These are phyloP conservation scores for Lepus oiostolus DNA, from an alignment of 2,797 vertebrate species.

Conservation along the genomic window DNA sequence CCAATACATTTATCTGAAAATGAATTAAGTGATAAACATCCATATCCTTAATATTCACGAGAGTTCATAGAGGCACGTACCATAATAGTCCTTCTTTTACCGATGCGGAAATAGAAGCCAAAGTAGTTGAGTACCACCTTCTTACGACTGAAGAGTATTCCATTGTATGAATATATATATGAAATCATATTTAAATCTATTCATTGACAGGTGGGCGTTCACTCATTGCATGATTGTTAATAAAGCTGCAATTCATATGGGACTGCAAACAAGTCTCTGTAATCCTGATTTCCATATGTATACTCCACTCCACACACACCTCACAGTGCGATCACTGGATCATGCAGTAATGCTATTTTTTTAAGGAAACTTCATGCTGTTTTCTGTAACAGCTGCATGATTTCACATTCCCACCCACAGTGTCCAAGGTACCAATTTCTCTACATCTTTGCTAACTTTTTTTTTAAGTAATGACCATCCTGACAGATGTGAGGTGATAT, in stretches of 20 bases:
- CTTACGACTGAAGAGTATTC: neutral
- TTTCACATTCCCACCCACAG: neutral
- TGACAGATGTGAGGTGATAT: neutral
- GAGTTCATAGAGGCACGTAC: neutral
- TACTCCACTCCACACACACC: neutral
- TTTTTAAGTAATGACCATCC: neutral
- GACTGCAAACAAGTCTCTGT: neutral
- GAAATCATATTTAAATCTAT: neutral
- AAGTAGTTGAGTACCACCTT: neutral
- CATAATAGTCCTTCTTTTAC: neutral
- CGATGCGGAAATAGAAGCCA: neutral
- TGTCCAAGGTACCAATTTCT: neutral
- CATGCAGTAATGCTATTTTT: neutral
- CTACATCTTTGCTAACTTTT: neutral
- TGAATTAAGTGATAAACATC: neutral
- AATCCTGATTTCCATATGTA: neutral
- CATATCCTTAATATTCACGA: neutral
- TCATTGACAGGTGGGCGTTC: neutral
- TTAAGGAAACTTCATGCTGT: neutral
- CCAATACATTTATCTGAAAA: neutral
- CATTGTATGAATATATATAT: neutral
- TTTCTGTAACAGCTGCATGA: neutral
- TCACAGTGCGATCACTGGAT: neutral
- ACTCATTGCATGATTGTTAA: neutral
- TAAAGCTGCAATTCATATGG: neutral